phyloP scores from a whole-genome alignment of 2,797 vertebrate genomes.

The Moxostoma hubbsi region DNA sequence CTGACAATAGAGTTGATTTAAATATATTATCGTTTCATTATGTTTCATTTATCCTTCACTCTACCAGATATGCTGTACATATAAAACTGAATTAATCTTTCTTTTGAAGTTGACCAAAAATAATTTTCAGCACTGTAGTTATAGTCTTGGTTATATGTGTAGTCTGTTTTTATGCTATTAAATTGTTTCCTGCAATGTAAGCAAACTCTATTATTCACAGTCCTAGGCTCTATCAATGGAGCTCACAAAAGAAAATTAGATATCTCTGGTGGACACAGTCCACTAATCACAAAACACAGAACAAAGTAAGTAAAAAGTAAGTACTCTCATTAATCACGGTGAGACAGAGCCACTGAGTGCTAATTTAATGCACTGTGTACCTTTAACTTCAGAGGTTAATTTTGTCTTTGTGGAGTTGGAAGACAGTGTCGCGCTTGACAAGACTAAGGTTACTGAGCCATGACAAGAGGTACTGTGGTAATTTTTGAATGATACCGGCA shows the following conservation, averaged over 20 bases:
- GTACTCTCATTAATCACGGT: constrained; percentile 70
- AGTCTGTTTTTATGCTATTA: constrained; percentile 7
- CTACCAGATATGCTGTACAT: too few relatives aligned
- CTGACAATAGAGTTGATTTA: too few relatives aligned
- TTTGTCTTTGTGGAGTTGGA: constrained; percentile 49
- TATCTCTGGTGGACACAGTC: constrained; percentile 40
- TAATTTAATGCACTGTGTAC: constrained; percentile 57
- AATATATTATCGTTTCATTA: too few relatives aligned
- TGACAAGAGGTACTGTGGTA: constrained; percentile 38
- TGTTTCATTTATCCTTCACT: too few relatives aligned
- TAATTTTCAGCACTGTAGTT: neutral
- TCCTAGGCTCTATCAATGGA: constrained; percentile 30
- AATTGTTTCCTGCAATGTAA: constrained; percentile 41
- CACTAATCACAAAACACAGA: constrained; percentile 44
- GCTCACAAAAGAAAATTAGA: constrained; percentile 36
- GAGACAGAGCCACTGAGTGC: constrained; percentile 63
- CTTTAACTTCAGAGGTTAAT: constrained; percentile 56
- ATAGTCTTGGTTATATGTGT: constrained; percentile 9
- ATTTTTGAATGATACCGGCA: constrained; percentile 9
- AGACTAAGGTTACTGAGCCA: constrained; percentile 48
- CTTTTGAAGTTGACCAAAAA: too few relatives aligned
- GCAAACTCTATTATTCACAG: constrained; percentile 28
- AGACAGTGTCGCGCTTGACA: constrained; percentile 52
- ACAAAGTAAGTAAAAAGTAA: constrained; percentile 61
- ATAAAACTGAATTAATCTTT: too few relatives aligned